Percentiles rank a stretch among this genome's conserved stretches.
Evolutionary conservation across 1,140 invertebrate species (phyloP).

Genomic region (Drosophila orosa): DNA sequence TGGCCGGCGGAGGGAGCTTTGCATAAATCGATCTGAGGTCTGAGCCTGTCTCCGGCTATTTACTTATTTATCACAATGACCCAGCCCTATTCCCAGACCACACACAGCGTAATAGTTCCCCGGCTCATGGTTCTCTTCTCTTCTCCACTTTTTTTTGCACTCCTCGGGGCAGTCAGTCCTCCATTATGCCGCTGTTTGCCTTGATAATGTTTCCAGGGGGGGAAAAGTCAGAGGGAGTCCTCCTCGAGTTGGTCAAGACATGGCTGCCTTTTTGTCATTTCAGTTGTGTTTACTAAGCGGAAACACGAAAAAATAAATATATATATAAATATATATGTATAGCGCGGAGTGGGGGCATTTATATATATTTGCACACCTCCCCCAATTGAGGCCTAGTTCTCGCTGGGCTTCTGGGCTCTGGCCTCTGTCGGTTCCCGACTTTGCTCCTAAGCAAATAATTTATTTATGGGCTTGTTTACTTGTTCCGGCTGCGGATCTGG

Average conservation of each 20-base stretch:
- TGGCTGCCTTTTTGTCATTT: conserved; percentile 78
- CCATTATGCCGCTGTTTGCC: conserved; percentile 79
- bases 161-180: conserved; percentile 48
- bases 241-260: conserved; percentile 43
- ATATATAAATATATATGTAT: conserved; percentile 20
- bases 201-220: conserved; percentile 68
- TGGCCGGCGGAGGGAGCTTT: conserved; percentile 26
- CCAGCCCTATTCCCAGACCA: conserved; percentile 70
- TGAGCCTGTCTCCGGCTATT: conserved; percentile 65
- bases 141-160: conserved; percentile 10
- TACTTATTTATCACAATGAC: conserved; percentile 80
- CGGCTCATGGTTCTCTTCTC: conserved; percentile 7
- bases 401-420: conserved; percentile 1
- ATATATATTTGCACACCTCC: conserved; percentile 62
- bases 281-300: conserved; percentile 79
- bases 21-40: conserved; percentile 72
- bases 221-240: background rate
- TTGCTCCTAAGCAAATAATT: conserved; percentile 74
- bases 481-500: conserved; percentile 45
- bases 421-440: conserved; percentile 3
- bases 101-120: conserved; percentile 65
- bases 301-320: conserved; percentile 59
- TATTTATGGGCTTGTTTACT: conserved; percentile 81
- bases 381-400: conserved; percentile 51
- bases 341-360: conserved; percentile 10